Base-by-base conservation (phyloP, 2,888 invertebrate genomes). In the Uropetala carovei region DNA sequence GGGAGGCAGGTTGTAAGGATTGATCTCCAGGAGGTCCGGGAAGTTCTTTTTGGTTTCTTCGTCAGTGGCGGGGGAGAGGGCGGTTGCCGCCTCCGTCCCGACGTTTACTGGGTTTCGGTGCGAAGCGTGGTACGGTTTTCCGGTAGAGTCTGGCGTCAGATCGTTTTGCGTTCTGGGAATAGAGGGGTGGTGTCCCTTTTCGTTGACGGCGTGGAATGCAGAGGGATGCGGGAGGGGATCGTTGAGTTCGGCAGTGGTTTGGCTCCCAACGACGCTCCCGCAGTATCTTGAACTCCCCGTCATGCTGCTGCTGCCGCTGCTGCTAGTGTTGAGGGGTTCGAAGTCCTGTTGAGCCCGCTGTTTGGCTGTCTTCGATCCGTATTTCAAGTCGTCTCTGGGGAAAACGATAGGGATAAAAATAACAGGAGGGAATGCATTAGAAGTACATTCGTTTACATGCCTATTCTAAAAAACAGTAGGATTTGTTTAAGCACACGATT, bases 1-100 rank as follows among this genome's bases (percentile, higher is more conserved):
- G 30, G 86, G 60, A 60, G 86, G 86, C 43, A 91, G 30, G 91
- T 92, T 92, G 92, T 93, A 93, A 1, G 93, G 93, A 92, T 85
- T 64, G 60, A 92, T 96, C 95, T 96, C 96, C 94, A 96, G 95
- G 85, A 96, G 95, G 93, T 96, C 96, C 0, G 96, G 96, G 94
- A 96, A 96, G 94, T 96, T 96, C 94, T 96, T 95, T 93, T 96
- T 96, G 27, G 91, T 43, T 60, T 92, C 91, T 58, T 91, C 81
- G 43, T 92, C 92, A 16, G 68, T 92, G 58, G 93, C 93, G 16
- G 91, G 81, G 60, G 93, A 92, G 18, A 86, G 85, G 11, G 93
- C 92, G 0, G 92, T 92, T 30, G 92, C 93, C 18, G 92, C 93
- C 86, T 93, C 93, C 0, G 64, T 59, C 8, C 89, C 89, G 2